Base-by-base conservation (phyloP, 1,140 invertebrate species). In the Tetramorium alpestre region DNA sequence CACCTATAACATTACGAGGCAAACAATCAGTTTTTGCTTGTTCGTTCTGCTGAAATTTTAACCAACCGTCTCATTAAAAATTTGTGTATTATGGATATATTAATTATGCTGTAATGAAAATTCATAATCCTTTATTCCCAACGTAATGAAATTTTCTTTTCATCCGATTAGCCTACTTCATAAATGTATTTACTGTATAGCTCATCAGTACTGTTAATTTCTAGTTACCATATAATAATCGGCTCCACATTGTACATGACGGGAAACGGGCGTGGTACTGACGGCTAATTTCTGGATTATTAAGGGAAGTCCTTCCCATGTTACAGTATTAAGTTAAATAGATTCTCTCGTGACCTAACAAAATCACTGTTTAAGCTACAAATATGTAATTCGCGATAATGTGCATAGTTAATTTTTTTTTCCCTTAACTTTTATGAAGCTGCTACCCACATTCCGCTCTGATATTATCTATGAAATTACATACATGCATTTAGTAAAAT, bases 241-340 rank as follows among this genome's bases (percentile, higher is more conserved):
- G 49, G 54, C 88, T 54, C 64, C 77, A 60, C 64, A 78, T 87
- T 89, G 78, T 56, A 86, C 72, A 25, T 88, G 78, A 90, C 88
- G 78, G 72, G 87, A 77, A 89, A 87, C 84, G 78, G 88, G 85
- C 72, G 89, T 89, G 89, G 89, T 25, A 78, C 49, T 87, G 89
- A 90, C 75, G 73, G 73, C 85, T 90, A 90, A 89, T 90, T 90
- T 89, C 89, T 89, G 58, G 72, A 90, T 90, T 87, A 89, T 90
- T 84, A 33, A 69, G 73, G 33, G 41, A 22, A 60, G 44, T 70
- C 49, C 75, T 22, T n/a, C 13, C 41, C 11, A 28, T 69, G 56
- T 81, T 54, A 49, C 8, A 75, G 22, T 41, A 33, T 64, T 44
- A 38, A n/a, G 38, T n/a, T 3, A 56, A 78, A 47, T 22, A 44